Base-by-base conservation (phyloP, 2,113 vertebrate species). In the Antennarius striatus region DNA sequence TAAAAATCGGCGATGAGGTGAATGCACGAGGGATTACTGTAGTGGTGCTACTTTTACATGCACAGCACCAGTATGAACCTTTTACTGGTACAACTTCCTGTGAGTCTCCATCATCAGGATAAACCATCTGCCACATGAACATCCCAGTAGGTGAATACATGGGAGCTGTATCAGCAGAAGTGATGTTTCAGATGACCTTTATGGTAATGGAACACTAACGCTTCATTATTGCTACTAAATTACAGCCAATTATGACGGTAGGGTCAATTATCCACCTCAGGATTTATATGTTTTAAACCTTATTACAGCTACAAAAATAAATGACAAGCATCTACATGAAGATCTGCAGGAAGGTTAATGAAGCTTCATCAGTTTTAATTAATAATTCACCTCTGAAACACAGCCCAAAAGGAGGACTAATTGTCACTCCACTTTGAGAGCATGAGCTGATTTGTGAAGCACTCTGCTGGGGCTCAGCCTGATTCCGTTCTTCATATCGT, bases 211-310 rank as follows among this genome's bases (percentile, higher is more conserved):
- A 60, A 68, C 61, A 28, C 28, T 54, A 60, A 79, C 64, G 73
- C 57, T 82, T 82, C 68, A 86, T 81, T 75, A 84, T 80, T 75
- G 53, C 62, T 49, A 58, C 54, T 68, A 68, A 87, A 85, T 77
- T 68, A 63, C 17, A 68, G 16, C 29, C 45, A 75, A 68, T 78
- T 80, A 75, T 43, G 15, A 73, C 64, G 68, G 48, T 50, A 42
- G 51, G 81, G 70, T 82, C 56, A 79, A 80, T 78, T 71, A 75
- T 72, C 47, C 64, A 57, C 47, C 46, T 12, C 40, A 56, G 42
- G 48, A 77, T 73, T 73, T 63, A 60, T 46, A 57, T 64, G 42
- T 56, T 73, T 59, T 9, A 68, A 64, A 60, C 50, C 48, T 53
- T 36, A 45, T 72, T 65, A 32, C 39, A 15, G 39, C 62, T 67